Evolutionary conservation across 2,113 vertebrate genomes (phyloP), one percentile per base, ranked within the genome.

Genomic region (Marcusenius ussheri): DNA sequence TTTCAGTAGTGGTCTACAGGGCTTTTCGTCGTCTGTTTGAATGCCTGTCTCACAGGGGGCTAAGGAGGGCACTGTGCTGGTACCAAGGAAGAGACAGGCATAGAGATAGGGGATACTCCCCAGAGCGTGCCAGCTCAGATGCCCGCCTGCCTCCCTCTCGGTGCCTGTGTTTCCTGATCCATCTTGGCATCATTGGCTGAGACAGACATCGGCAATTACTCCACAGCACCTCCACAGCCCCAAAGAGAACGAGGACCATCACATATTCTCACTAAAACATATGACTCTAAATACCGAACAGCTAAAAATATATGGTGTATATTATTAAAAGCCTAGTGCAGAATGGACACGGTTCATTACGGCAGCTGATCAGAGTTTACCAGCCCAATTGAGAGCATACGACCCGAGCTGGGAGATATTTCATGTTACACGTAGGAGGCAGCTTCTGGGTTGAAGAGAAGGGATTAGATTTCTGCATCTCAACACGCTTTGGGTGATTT

Each of bases 151-250:
- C 1, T 70, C 10, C 62, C n/a, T 31, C n/a, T 27, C n/a, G n/a
- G 10, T 10, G n/a, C 62, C 62, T 66, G 9, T 27, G 62, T 13
- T 66, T 31, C n/a, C 62, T 70, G 62, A 31, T 70, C n/a, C 56
- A 62, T 13, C 62, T 13, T 70, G 27, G 27, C 62, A 9, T 70
- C 62, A 31, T 31, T 31, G 27, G 62, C 27, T 31, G 27, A 70
- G 24, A 45, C 92, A 91, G 91, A 90, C 77, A 89, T 92, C 90
- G 91, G 56, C 91, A 93, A 89, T 93, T 91, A 93, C 92, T 92
- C 0, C 89, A 89, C 53, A 86, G 93, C 90, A 91, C 92, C 92
- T 92, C 90, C 35, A 42, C 31, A 42, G 74, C 35, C 35, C 5
- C 11, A 17, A 15, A 77, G 66, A 74, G 58, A 62, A 62, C 24